Evolutionary conservation across 2,797 vertebrate genomes (phyloP).

Genomic region (Amazona ochrocephala): DNA sequence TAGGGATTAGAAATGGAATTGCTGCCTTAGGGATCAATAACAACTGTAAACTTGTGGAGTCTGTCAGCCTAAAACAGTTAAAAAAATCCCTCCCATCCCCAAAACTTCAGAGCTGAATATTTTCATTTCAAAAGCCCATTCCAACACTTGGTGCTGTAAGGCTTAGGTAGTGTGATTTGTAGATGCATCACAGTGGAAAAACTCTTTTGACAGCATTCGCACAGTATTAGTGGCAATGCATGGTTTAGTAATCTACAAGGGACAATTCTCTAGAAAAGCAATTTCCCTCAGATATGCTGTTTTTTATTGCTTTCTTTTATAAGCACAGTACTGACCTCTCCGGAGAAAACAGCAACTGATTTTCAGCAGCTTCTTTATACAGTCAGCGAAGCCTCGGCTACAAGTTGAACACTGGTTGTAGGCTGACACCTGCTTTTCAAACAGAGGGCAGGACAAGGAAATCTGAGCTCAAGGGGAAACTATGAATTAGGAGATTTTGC

Average conservation of each 20-base stretch:
- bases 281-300: slow-evolving; percentile 54
- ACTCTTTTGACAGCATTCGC: slow-evolving; percentile 56
- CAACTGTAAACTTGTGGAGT: background rate
- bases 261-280: slow-evolving; percentile 68
- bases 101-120: slow-evolving; percentile 25
- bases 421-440: slow-evolving; percentile 61
- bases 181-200: slow-evolving; percentile 54
- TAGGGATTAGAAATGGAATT: slow-evolving; percentile 23
- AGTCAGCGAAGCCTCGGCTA: slow-evolving; percentile 31
- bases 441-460: slow-evolving; percentile 28
- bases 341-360: slow-evolving; percentile 47
- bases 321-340: slow-evolving; percentile 51
- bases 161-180: slow-evolving; percentile 61
- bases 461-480: background rate
- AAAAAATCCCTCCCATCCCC: slow-evolving; percentile 32
- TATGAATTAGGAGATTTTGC: background rate
- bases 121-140: slow-evolving; percentile 52
- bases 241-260: slow-evolving; percentile 59
- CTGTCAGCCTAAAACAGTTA: background rate
- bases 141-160: slow-evolving; percentile 47
- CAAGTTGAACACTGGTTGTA: slow-evolving; percentile 44
- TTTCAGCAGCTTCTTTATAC: slow-evolving; percentile 44
- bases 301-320: slow-evolving; percentile 68
- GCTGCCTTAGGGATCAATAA: slow-evolving; percentile 31
- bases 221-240: slow-evolving; percentile 43